These are phyloP conservation scores for Lasiommata megera DNA, from an alignment of 2,888 invertebrate species.

Conservation along the genomic window DNA sequence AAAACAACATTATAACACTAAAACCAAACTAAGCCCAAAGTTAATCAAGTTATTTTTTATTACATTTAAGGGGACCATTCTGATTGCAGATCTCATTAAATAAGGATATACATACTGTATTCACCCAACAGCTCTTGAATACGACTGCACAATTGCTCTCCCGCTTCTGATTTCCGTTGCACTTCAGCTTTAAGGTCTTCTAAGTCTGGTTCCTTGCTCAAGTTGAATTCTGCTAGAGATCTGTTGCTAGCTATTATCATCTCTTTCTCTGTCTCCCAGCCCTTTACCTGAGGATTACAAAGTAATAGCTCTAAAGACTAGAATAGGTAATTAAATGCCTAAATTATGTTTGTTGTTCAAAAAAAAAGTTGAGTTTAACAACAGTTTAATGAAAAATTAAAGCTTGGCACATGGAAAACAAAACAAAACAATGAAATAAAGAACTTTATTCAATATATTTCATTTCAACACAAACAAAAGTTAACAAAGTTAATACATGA, in stretches of 20 bases:
- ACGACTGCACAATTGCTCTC: slow-evolving; percentile 83
- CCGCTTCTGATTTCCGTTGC: slow-evolving; percentile 84
- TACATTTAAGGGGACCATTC: too few relatives aligned
- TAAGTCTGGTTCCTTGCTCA: slow-evolving; percentile 91
- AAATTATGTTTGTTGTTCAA: too few relatives aligned
- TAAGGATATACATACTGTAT: slow-evolving; percentile 84
- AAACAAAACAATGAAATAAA: too few relatives aligned
- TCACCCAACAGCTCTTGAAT: slow-evolving; percentile 90
- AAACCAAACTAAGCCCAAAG: too few relatives aligned
- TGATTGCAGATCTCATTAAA: too few relatives aligned
- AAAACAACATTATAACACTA: too few relatives aligned
- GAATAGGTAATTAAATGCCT: too few relatives aligned
- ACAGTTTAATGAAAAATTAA: too few relatives aligned
- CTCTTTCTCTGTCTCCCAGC: slow-evolving; percentile 91
- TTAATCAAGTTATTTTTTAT: too few relatives aligned
- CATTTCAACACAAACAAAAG: neutral
- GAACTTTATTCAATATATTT: neutral
- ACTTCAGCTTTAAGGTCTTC: slow-evolving; percentile 87
- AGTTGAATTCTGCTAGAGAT: slow-evolving; percentile 94
- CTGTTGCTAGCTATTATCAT: slow-evolving; percentile 93
- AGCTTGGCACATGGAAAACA: too few relatives aligned
- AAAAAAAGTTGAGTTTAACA: too few relatives aligned
- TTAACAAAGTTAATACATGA: neutral
- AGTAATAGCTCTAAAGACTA: too few relatives aligned
- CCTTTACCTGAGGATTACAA: slow-evolving; percentile 83